Conservation (phyloP, 1,140 invertebrate species). For the Steinernema feltiae region DNA sequence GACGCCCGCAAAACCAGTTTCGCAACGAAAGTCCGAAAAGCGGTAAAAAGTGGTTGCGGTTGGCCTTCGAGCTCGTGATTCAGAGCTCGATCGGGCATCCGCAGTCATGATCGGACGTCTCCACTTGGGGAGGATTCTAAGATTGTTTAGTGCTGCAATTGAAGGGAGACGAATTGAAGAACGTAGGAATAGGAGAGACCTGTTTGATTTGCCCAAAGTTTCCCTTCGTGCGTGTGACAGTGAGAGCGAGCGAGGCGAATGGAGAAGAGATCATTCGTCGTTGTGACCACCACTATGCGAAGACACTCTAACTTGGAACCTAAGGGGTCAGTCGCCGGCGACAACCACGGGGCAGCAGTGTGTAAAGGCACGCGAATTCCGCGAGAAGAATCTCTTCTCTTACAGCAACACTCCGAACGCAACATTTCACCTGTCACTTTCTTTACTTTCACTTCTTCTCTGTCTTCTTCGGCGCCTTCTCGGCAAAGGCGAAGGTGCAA, state of each 20-base stretch:
- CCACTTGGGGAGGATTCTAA: too few relatives aligned
- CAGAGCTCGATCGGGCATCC: too few relatives aligned
- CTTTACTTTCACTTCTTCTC: background rate
- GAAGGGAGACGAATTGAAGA: too few relatives aligned
- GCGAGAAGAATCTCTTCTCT: background rate
- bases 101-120: too few relatives aligned
- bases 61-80: background rate
- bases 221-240: background rate
- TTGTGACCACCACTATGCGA: background rate
- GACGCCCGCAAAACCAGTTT: constrained; percentile 11
- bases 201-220: too few relatives aligned
- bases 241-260: background rate
- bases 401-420: background rate
- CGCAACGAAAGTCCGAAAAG: background rate
- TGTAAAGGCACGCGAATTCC: background rate
- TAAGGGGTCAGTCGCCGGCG: background rate
- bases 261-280: background rate
- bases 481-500: background rate
- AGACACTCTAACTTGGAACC: background rate
- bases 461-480: background rate
- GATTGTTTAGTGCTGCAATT: too few relatives aligned
- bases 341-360: background rate
- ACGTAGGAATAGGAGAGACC: too few relatives aligned
- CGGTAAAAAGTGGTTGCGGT: background rate
- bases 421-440: background rate